Percentiles rank a stretch among this genome's conserved stretches.
phyloP scores from a whole-genome alignment of 1,140 invertebrate species.

The Meloidogyne exigua region DNA sequence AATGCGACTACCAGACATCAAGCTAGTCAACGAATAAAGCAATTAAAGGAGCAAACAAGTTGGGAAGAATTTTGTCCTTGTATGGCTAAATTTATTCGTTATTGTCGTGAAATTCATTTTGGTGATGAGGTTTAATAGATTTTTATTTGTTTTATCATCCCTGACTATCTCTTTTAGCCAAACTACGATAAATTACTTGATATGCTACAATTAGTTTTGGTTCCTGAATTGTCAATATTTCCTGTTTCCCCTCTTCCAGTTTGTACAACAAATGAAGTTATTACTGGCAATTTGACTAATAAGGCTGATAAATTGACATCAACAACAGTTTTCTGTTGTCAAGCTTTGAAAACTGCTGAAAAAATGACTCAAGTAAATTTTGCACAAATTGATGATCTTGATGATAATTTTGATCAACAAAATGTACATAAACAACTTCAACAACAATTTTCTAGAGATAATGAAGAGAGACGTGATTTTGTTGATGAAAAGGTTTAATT shows the following conservation, averaged over 20 bases:
- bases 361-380: constrained; percentile 26
- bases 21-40: constrained; percentile 36
- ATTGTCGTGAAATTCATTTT: constrained; percentile 46
- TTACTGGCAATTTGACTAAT: background rate
- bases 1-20: constrained; percentile 47
- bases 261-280: background rate
- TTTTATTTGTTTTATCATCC: background rate
- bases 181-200: constrained; percentile 31
- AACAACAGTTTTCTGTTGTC: background rate
- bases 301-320: background rate
- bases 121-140: constrained; percentile 36
- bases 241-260: background rate
- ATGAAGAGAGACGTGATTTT: no score
- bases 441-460: no score
- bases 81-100: constrained; percentile 50
- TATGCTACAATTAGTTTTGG: constrained; percentile 16
- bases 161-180: constrained; percentile 18
- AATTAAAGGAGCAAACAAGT: constrained; percentile 44
- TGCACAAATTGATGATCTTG: background rate
- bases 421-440: background rate
- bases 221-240: constrained; percentile 12
- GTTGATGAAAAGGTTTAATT: background rate
- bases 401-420: background rate
- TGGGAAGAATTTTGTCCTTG: constrained; percentile 50
- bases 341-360: constrained; percentile 15